A percentile compares a stretch with the other conserved stretches of the same genome.
phyloP scores from a whole-genome alignment of 2,113 vertebrate genomes.

The Rhizomys pruinosus region DNA sequence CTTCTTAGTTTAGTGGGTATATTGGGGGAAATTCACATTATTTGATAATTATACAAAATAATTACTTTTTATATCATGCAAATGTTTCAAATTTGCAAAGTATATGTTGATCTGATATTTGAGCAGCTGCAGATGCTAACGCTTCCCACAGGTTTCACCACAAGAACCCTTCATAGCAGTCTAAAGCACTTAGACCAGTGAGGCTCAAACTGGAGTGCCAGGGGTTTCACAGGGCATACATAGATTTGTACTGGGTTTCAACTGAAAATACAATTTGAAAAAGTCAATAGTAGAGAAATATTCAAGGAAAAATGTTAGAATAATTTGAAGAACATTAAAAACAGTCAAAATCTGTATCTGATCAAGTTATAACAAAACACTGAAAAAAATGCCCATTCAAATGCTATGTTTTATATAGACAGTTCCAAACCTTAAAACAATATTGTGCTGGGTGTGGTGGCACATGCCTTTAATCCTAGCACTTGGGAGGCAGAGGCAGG shows the following conservation, averaged over 20 bases:
- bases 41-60: neutral
- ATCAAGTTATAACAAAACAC: neutral
- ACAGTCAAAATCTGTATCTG: neutral
- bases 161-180: neutral
- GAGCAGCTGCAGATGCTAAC: neutral
- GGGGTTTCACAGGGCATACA: neutral
- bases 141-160: neutral
- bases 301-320: neutral
- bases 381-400: neutral
- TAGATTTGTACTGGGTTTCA: neutral
- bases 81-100: conserved; percentile 12
- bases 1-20: neutral
- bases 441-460: too few relatives aligned
- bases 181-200: neutral
- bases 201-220: neutral
- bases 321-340: conserved; percentile 40
- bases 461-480: too few relatives aligned
- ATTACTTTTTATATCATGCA: neutral
- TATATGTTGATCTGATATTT: conserved; percentile 16
- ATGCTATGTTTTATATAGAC: neutral
- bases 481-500: too few relatives aligned
- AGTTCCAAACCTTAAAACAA: too few relatives aligned
- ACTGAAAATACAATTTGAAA: conserved; percentile 24
- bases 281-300: conserved; percentile 1
- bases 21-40: too few relatives aligned